A percentile compares a stretch with the other conserved stretches of the same genome.
Conservation (phyloP, 2,113 vertebrate genomes). For the Ranitomeya variabilis region DNA sequence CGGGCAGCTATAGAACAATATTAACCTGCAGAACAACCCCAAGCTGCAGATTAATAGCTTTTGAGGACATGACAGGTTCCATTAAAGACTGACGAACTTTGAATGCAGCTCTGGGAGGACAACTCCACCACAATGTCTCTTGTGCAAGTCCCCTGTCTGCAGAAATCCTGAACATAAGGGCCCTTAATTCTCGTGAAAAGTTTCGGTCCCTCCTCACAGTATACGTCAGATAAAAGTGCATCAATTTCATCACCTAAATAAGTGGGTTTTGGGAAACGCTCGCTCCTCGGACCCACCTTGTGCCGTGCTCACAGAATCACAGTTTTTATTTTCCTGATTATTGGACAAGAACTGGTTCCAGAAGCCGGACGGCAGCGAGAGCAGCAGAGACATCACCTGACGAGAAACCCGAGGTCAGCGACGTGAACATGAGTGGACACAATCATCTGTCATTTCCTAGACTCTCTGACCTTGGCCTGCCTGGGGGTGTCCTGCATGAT, state of each 20-base stretch:
- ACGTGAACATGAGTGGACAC: no score
- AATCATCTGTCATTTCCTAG: no score
- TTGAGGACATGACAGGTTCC: no score
- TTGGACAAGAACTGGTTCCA: constrained; percentile 70
- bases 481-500: constrained; percentile 80
- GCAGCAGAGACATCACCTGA: constrained; percentile 77
- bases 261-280: no score
- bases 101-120: neutral
- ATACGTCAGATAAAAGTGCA: no score
- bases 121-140: no score
- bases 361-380: constrained; percentile 74
- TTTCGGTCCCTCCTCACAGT: neutral
- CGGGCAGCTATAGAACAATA: no score
- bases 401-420: neutral
- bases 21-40: no score
- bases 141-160: neutral
- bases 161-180: neutral
- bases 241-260: no score
- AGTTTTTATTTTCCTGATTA: constrained; percentile 61
- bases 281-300: constrained; percentile 27
- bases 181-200: neutral
- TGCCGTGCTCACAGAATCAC: constrained; percentile 8
- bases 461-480: constrained; percentile 76
- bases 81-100: neutral
- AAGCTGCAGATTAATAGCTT: no score